Percentiles rank a stretch among this genome's conserved stretches.
These are phyloP conservation scores for Cotesia congregata DNA, from an alignment of 2,888 invertebrate genomes.

Conservation along the genomic window DNA sequence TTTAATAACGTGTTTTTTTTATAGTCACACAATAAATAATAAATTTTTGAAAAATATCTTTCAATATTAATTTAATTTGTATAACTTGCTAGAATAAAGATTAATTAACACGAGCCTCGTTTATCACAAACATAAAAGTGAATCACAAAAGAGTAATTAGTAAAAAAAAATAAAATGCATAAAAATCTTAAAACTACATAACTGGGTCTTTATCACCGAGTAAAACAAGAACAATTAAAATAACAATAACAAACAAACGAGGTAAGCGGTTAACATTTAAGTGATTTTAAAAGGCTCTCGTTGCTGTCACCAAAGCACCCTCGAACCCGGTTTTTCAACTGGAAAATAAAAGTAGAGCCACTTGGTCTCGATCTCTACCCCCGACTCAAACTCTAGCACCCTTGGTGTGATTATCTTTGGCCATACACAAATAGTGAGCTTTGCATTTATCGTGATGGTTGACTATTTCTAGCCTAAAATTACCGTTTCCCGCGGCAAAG, in stretches of 20 bases:
- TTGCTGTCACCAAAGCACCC: slow-evolving; percentile 19
- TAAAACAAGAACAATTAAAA: not conserved
- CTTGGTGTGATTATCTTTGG: slow-evolving; percentile 69
- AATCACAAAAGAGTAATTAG: slow-evolving; percentile 2
- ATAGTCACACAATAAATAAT: not conserved
- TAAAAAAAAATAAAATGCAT: not conserved
- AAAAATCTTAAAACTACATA: slow-evolving; percentile 12
- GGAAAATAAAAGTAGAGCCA: not conserved
- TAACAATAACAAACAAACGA: slow-evolving; percentile 3
- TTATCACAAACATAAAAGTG: not conserved
- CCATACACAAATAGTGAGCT: slow-evolving; percentile 79
- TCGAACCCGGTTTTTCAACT: not conserved
- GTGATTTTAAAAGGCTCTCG: not conserved
- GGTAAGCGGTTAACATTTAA: not conserved
- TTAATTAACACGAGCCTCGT: not conserved
- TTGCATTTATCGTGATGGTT: slow-evolving; percentile 86
- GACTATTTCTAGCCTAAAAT: slow-evolving; percentile 83
- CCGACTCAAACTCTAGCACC: slow-evolving; percentile 35
- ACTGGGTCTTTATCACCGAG: slow-evolving; percentile 1
- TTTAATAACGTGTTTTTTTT: too few relatives aligned
- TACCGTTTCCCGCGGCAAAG: slow-evolving; percentile 83
- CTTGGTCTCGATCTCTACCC: slow-evolving; percentile 32
- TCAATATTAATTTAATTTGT: not conserved
- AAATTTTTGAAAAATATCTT: not conserved
- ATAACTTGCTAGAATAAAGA: not conserved